Base-by-base conservation (phyloP, 2,888 invertebrate species). In the Desoria tigrina region DNA sequence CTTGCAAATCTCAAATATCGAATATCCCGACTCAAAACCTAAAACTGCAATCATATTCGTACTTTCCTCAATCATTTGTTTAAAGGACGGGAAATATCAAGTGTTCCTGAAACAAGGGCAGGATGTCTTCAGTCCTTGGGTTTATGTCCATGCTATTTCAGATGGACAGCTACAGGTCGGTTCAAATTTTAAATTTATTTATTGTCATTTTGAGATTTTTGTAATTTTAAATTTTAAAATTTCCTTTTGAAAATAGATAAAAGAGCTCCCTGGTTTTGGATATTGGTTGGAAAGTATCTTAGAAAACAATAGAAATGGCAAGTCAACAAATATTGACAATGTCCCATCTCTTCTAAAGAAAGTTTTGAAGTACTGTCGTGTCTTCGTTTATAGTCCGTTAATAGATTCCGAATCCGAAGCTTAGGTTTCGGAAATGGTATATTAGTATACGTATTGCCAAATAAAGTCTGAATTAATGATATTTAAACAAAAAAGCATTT, bases 41-140 rank as follows among this genome's bases (percentile, higher is more conserved):
- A 9, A 6, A 6, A 45, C 61, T 6, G 26, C 37, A 24, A 59
- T 28, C n/a, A 37, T 65, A 11, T 4, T 26, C 42, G 32, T 65
- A n/a, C 58, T 71, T 0, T 28, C 56, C n/a, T 63, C 66, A 6
- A 62, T 71, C 0, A 68, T 71, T 28, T 71, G 66, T 24, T 23
- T 64, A 16, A 55, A 63, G 32, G 63, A 45, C 2, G 58, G 60
- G 9, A 37, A 21, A n/a, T 71, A 68, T 24, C 49, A 50, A 6
- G 53, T 58, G 11, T 68, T 66, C 37, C 23, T 71, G 7, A 58
- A 66, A 18, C 59, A 64, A 21, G 57, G 60, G 1, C 53, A 18
- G 14, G 58, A 60, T 0, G 50, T 54, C 11, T 32, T 42, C 24
- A 55, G 65, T 50, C 65, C 60, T 1, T 71, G 71, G 71, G 32